Evolutionary conservation across 2,113 vertebrate genomes (phyloP), one percentile per base, ranked within the genome.

Genomic region (Aptenodytes forsteri): DNA sequence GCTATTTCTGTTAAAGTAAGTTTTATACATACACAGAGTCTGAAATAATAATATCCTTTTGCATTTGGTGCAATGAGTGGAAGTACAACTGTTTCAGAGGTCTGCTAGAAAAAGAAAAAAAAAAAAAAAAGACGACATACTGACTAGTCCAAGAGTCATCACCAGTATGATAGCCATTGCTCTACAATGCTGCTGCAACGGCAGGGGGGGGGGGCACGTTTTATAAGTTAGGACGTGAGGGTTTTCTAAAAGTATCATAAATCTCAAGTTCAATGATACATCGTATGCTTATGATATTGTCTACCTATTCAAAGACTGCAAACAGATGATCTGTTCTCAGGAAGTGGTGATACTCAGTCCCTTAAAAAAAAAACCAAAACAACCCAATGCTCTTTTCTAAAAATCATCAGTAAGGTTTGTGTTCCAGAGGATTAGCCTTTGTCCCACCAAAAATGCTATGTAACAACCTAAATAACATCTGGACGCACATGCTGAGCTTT

Each of bases 91-190:
- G 16, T 49, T 91, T 70, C 64, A 67, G 14, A 38, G 16, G 7
- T 32, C 27, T 58, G 8, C 42, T 42, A 42, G 42, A 42, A 42
- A 42, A 42, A 42, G 2, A 16, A 36, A 82, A 67, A 44, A 50
- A 10, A 54, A n/a, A 52, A n/a, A 10, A 17, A 38, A 56, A 50
- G 5, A 36, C 9, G 32, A 26, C 10, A 5, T 22, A 56, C 4
- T 4, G 4, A 40, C 14, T 40, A 62, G 16, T 22, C 22, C 36
- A 49, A 54, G 40, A 59, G 49, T 7, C 38, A 79, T 16, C 19
- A 64, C 5, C 16, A 19, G 1, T n/a, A 13, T 11, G 19, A 59
- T 0, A 64, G 13, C 10, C 21, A 21, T 1, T 26, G 18, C 11
- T 72, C 54, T 54, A 14, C 26, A 42, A 1, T 12, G 9, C 18